These are phyloP conservation scores for Drosophila pseudotalamancana DNA, from an alignment of 2,888 invertebrate species.

Conservation along the genomic window DNA sequence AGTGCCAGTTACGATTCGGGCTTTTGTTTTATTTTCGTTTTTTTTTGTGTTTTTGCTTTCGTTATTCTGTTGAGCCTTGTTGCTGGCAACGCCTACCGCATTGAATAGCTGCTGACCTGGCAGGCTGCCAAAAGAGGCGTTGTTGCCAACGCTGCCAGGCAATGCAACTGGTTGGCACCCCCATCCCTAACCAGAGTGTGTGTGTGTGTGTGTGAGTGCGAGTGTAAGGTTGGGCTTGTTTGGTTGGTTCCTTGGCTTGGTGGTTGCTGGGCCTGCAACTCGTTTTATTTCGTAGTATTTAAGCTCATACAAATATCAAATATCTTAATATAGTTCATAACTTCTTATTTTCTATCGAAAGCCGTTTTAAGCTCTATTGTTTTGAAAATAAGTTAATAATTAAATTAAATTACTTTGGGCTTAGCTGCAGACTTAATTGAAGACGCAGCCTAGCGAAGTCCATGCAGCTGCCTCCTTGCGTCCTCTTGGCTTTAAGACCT, in stretches of 20 bases:
- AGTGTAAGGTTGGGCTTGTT: not conserved
- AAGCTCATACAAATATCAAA: not conserved
- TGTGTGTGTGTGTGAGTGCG: conserved; percentile 2
- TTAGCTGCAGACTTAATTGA: not conserved
- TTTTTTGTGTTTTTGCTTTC: conserved; percentile 6
- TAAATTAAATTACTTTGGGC: not conserved
- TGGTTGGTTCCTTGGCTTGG: conserved; percentile 22
- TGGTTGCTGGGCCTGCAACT: conserved; percentile 8
- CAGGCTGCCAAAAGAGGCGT: conserved; percentile 64
- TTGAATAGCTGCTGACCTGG: conserved; percentile 48
- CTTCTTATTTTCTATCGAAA: not conserved
- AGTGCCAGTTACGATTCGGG: conserved; percentile 17
- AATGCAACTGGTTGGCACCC: conserved; percentile 60
- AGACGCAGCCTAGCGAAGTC: not conserved
- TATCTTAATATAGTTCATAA: not conserved
- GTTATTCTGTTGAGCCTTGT: not conserved
- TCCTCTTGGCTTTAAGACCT: conserved; percentile 32
- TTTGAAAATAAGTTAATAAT: not conserved
- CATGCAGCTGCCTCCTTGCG: conserved; percentile 6
- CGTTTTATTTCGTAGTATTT: too few relatives aligned
- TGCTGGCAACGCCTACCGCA: conserved; percentile 55
- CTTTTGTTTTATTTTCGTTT: not conserved
- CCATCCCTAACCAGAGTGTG: not conserved
- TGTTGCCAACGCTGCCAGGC: conserved; percentile 33
- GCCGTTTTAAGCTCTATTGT: not conserved